These are phyloP conservation scores for Astreopora myriophthalma DNA, from an alignment of 64 coral and sea anemone species.

Conservation along the genomic window DNA sequence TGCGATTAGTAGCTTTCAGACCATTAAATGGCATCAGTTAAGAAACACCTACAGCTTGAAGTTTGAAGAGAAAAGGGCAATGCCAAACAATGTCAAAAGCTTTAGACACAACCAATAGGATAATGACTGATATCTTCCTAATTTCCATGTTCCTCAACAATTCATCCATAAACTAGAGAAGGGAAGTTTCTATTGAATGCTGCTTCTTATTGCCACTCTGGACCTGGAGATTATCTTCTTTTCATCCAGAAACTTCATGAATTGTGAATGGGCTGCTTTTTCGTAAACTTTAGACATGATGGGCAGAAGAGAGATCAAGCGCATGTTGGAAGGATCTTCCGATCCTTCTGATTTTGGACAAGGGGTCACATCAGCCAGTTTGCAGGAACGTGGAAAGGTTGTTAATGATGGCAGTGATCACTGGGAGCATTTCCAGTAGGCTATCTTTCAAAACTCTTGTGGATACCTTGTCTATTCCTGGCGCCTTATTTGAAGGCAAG, in stretches of 20 bases:
- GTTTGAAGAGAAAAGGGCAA: neutral
- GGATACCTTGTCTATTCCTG: too few relatives aligned
- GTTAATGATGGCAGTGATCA: too few relatives aligned
- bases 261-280: conserved; percentile 3
- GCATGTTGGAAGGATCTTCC: conserved; percentile 9
- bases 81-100: conserved; percentile 25
- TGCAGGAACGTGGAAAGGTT: neutral
- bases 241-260: neutral
- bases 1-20: too few relatives aligned
- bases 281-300: conserved; percentile 23
- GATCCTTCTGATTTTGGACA: neutral
- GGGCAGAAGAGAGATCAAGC: conserved; percentile 20
- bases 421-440: too few relatives aligned
- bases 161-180: neutral
- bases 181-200: conserved; percentile 45
- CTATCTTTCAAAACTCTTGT: too few relatives aligned
- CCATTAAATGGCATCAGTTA: too few relatives aligned
- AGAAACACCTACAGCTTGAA: neutral
- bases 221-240: neutral
- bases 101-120: neutral
- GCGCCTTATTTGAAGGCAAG: too few relatives aligned
- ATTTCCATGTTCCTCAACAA: conserved; percentile 17
- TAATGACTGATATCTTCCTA: neutral
- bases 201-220: conserved; percentile 23
- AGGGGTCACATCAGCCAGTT: neutral